phyloP scores from a whole-genome alignment of 2,113 vertebrate species.

The Eptatretus burgeri region DNA sequence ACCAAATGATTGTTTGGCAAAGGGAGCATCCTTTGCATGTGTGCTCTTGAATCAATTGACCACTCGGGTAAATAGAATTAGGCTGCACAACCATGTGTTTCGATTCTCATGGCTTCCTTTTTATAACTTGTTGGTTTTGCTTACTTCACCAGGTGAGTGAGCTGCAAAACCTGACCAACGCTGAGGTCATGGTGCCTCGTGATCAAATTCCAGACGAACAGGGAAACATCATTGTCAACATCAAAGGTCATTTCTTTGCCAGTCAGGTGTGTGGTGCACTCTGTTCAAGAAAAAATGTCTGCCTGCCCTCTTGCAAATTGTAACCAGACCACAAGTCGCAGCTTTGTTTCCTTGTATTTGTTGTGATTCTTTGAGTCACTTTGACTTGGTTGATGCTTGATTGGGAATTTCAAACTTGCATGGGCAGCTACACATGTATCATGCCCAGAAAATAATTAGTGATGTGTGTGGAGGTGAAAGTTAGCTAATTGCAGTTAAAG shows the following conservation, averaged over 20 bases:
- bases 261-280: not conserved
- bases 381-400: not conserved
- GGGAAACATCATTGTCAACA: constrained; percentile 1
- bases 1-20: not conserved
- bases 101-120: not conserved
- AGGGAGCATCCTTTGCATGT: no score
- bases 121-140: not conserved
- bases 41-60: no score
- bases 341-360: not conserved
- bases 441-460: not conserved
- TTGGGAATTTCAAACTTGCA: not conserved
- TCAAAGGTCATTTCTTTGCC: constrained; percentile 2
- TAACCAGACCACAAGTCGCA: not conserved
- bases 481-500: not conserved
- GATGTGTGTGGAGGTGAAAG: not conserved
- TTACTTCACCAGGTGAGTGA: not conserved
- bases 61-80: no score
- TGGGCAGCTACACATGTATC: not conserved
- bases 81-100: no score
- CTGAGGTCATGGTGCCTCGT: constrained; percentile 4
- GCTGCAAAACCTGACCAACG: constrained; percentile 3
- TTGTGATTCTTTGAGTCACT: not conserved
- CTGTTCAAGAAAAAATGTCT: no score
- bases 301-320: no score
- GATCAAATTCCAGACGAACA: constrained; percentile 2